Evolutionary conservation across 1,140 invertebrate species (phyloP).

Genomic region (Brachionus rotundiformis): DNA sequence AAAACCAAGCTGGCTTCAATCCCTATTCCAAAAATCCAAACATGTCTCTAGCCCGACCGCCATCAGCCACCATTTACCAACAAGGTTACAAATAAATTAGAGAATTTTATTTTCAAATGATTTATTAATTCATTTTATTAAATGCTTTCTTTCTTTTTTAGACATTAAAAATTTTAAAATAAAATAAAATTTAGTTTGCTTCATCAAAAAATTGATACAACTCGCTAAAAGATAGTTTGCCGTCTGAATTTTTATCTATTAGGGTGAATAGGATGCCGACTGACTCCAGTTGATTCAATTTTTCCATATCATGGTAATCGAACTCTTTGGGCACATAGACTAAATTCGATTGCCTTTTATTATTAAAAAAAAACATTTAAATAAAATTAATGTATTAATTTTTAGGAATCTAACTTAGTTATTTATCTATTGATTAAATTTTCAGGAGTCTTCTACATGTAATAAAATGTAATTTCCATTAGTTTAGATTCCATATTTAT

Average conservation of each 20-base stretch:
- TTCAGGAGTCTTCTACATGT: too few relatives aligned
- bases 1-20: constrained; percentile 4
- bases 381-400: too few relatives aligned
- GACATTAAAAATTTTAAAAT: not conserved
- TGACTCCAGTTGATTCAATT: not conserved
- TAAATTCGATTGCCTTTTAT: not conserved
- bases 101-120: not conserved
- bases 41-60: constrained; percentile 33
- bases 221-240: constrained; percentile 21
- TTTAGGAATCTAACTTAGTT: too few relatives aligned
- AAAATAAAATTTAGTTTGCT: not conserved
- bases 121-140: constrained; percentile 19
- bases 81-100: constrained; percentile 40
- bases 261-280: not conserved
- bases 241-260: constrained; percentile 25
- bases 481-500: too few relatives aligned
- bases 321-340: not conserved
- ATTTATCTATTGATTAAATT: too few relatives aligned
- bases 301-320: not conserved
- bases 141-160: constrained; percentile 1
- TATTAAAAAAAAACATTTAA: not conserved
- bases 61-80: constrained; percentile 13
- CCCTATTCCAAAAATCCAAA: constrained; percentile 42
- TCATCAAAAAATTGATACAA: constrained; percentile 40
- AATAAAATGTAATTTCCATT: too few relatives aligned